Base-by-base conservation (phyloP, 2,113 vertebrate species). In the Heterochromis multidens region DNA sequence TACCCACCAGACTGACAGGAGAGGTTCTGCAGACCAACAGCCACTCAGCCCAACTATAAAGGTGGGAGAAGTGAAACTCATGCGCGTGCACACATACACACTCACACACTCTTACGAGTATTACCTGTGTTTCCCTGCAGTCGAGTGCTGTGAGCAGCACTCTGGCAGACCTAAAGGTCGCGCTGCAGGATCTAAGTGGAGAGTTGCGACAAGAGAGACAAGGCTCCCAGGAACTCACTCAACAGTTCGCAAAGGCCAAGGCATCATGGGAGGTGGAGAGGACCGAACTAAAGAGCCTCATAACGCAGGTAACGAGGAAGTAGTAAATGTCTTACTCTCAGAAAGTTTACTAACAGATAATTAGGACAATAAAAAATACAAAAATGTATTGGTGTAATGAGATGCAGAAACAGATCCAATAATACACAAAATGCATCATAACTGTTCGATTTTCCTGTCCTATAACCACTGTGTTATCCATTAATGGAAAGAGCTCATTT, bases 181-280 rank as follows among this genome's bases (percentile, higher is more conserved):
- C 97, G 0, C 95, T 99, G 91, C 97, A 97, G 90, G 98, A 99
- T 79, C 96, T 99, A 85, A 99, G 97, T 85, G 96, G 93, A 6
- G 97, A 99, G 95, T 93, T 99, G 86, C 96, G 95, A 5, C 98
- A 98, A 81, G 98, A 99, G 84, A 96, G 96, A 62, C 97, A 96
- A 3, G 95, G 98, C 16, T 97, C 97, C 49, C 96, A 97, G 2
- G 99, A 99, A 90, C 97, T 99, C 79, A 98, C 98, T 80, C 98
- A 99, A 92, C 98, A 99, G 92, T 99, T 99, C 23, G 98, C 98
- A 83, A 97, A 97, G 83, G 99, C 98, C 93, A 99, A 99, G 92
- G 97, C 98, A 63, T 96, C 97, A 80, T 99, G 99, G 99, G 98
- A 99, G 92, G 97, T 98, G 27, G 98, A 99, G 93, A 96, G 97